These are phyloP conservation scores for Nemapogon koenigi DNA, from an alignment of 2,888 invertebrate species.

Conservation along the genomic window DNA sequence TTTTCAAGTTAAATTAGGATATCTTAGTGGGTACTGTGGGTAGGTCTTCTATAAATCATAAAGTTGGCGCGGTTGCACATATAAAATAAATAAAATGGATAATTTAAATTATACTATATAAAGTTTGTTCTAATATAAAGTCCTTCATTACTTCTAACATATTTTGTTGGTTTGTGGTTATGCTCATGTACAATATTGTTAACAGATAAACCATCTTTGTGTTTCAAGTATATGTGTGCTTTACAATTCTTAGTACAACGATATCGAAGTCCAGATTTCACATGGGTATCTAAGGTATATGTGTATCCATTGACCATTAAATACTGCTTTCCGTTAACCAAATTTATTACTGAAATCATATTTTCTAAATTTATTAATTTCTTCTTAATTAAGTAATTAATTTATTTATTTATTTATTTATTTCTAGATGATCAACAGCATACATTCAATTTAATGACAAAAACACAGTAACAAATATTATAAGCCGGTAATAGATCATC, in stretches of 20 bases:
- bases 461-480: too few relatives aligned
- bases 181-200: slow-evolving; percentile 4
- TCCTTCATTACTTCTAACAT: background rate
- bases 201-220: slow-evolving; percentile 6
- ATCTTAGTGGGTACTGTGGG: too few relatives aligned
- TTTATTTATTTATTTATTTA: too few relatives aligned
- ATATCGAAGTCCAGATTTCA: background rate
- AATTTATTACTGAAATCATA: background rate
- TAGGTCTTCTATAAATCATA: too few relatives aligned
- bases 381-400: too few relatives aligned
- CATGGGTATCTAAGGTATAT: background rate
- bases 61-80: too few relatives aligned
- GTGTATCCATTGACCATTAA: slow-evolving; percentile 1
- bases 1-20: too few relatives aligned
- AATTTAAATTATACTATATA: too few relatives aligned
- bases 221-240: slow-evolving; percentile 7
- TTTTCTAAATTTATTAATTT: background rate
- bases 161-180: background rate
- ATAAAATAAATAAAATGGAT: too few relatives aligned
- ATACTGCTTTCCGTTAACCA: slow-evolving; percentile 2
- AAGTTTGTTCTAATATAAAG: background rate
- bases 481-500: too few relatives aligned
- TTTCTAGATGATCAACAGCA: too few relatives aligned
- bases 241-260: slow-evolving; percentile 4
- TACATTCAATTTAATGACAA: too few relatives aligned